Conservation (phyloP, 1,140 invertebrate genomes). For the Melitaea cinxia region DNA sequence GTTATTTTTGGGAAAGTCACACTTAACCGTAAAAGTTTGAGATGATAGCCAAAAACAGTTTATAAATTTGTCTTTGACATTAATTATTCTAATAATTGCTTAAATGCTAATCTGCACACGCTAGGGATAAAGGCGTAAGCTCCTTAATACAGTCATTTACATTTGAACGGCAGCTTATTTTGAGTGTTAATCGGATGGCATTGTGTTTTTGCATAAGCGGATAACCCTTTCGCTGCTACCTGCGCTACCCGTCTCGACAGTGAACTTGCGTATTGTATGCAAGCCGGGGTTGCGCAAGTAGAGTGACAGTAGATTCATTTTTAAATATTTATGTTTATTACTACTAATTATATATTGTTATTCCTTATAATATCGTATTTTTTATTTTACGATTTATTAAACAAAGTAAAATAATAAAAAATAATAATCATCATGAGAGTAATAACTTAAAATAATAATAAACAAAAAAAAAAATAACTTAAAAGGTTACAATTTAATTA, state of each 20-base stretch:
- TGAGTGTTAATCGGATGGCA: slow-evolving; percentile 77
- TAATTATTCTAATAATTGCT: slow-evolving; percentile 17
- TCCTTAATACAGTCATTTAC: slow-evolving; percentile 56
- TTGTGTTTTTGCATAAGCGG: slow-evolving; percentile 77
- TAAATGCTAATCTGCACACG: slow-evolving; percentile 53
- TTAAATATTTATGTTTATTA: neutral
- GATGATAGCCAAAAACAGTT: no score
- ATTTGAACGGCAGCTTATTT: slow-evolving; percentile 58
- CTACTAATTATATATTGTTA: neutral
- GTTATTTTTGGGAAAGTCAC: no score
- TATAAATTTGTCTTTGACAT: no score
- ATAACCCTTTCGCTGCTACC: slow-evolving; percentile 79
- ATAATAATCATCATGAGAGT: no score
- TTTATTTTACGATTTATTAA: no score
- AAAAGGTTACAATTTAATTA: no score
- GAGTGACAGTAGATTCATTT: slow-evolving; percentile 42
- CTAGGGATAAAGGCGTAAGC: slow-evolving; percentile 51
- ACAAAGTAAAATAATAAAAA: no score
- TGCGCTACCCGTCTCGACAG: slow-evolving; percentile 53
- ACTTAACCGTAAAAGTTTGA: no score
- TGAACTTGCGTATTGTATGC: slow-evolving; percentile 59
- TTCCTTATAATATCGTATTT: no score
- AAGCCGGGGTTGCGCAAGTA: slow-evolving; percentile 57
- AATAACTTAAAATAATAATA: no score
- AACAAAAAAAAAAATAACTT: no score